Evolutionary conservation across 2,113 vertebrate genomes (phyloP), one percentile per base, ranked within the genome.

Genomic region (Columba livia): DNA sequence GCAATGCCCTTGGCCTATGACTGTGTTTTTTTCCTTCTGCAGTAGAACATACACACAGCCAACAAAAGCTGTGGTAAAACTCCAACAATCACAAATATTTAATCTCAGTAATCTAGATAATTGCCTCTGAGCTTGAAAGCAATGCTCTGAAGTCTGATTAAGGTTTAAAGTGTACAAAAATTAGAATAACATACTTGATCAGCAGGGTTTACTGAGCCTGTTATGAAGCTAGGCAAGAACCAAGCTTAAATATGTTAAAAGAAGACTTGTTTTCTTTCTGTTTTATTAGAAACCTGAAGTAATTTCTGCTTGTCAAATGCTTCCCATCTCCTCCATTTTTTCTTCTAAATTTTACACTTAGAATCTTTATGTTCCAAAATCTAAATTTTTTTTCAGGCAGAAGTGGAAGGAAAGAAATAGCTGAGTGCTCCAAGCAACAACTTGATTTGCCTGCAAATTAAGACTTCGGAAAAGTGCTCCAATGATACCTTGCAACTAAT

Each of bases 11-110:
- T 84, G 44, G 81, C 62, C 64, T 53, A 15, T 4, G 12, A 88
- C 51, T 10, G 5, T 11, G 7, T 16, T 79, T 57, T 47, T 79
- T 67, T 36, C 14, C 36, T 44, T 25, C 62, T 74, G n/a, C 44
- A 79, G 66, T 17, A 82, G 48, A 69, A 95, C 71, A 21, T 15
- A 61, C 24, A 60, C 13, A 48, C 9, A 38, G 29, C 17, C 47
- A 81, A 89, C 82, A 93, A 78, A 44, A 78, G 6, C 36, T 18
- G 8, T 24, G 5, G 23, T 96, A 67, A 47, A 95, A 92, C 24
- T 78, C 34, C 12, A 94, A 94, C 91, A 89, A 93, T 91, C 62
- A 93, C 44, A 82, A 69, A 57, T 61, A 93, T 88, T 95, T 95
- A 31, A 88, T 79, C 74, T 93, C 79, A 73, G 66, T 88, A 77